A percentile compares a stretch with the other conserved stretches of the same genome.
These are phyloP conservation scores for Anarhynchus alexandrinus DNA, from an alignment of 2,113 vertebrate genomes.

Conservation along the genomic window DNA sequence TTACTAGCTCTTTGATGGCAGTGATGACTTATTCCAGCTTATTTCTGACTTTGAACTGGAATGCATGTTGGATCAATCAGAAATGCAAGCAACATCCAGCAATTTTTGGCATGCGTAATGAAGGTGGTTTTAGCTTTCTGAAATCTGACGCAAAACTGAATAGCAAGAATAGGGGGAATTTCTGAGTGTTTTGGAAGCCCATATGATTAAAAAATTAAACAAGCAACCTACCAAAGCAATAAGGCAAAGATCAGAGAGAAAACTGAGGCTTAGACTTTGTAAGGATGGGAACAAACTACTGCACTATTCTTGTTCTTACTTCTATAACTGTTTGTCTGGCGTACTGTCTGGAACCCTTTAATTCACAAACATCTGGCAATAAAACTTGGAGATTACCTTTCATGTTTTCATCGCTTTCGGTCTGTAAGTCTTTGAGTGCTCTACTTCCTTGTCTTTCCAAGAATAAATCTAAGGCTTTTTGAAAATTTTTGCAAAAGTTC, in stretches of 20 bases:
- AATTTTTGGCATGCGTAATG: not conserved
- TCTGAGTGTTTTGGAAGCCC: not conserved
- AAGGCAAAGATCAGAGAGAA: not conserved
- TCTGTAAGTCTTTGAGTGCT: constrained; percentile 18
- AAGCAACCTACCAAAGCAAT: not conserved
- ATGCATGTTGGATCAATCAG: not conserved
- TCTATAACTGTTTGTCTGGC: not conserved
- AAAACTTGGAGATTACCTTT: constrained; percentile 63
- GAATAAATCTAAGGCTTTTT: constrained; percentile 31
- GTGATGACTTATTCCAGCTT: not conserved
- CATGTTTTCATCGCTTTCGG: constrained; percentile 45
- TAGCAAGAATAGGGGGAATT: not conserved
- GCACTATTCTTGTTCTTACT: not conserved
- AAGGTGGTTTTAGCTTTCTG: not conserved
- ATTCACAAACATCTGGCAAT: constrained; percentile 66
- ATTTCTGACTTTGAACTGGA: not conserved
- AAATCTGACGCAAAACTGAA: not conserved
- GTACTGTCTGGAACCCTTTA: constrained; percentile 42
- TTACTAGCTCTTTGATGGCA: not conserved
- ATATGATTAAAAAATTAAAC: not conserved
- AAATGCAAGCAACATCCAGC: not conserved
- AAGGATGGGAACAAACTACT: not conserved
- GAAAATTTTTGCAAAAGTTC: constrained; percentile 19
- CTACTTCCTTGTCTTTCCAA: constrained; percentile 33
- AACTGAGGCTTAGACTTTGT: not conserved